phyloP scores from a whole-genome alignment of 2,888 invertebrate genomes.

The Eilema depressum region DNA sequence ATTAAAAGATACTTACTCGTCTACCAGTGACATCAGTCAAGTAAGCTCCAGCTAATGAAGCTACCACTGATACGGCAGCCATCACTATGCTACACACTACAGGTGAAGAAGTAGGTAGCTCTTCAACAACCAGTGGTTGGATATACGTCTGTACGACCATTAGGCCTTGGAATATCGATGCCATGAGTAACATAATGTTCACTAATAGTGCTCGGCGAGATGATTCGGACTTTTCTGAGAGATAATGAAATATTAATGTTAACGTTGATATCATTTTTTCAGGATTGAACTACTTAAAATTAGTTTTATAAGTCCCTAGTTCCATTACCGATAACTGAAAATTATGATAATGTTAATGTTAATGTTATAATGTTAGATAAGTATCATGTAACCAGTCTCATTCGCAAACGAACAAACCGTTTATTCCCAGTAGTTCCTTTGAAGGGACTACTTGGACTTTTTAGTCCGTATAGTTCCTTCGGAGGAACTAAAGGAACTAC shows the following conservation, averaged over 20 bases:
- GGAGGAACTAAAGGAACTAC: too few relatives aligned
- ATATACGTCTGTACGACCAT: constrained; percentile 68
- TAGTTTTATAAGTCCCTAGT: too few relatives aligned
- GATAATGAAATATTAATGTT: constrained; percentile 22
- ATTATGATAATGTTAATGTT: too few relatives aligned
- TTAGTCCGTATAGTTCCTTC: too few relatives aligned
- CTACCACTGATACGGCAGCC: constrained; percentile 56
- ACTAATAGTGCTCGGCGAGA: constrained; percentile 64
- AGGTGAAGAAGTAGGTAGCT: constrained; percentile 52
- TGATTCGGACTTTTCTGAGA: constrained; percentile 68
- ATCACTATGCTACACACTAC: not conserved
- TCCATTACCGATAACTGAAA: too few relatives aligned
- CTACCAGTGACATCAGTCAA: constrained; percentile 69
- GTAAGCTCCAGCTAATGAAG: constrained; percentile 67
- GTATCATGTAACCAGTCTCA: too few relatives aligned
- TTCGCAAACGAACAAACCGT: too few relatives aligned
- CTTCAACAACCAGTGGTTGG: constrained; percentile 67
- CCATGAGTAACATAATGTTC: constrained; percentile 55
- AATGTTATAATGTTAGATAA: too few relatives aligned
- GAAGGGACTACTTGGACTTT: too few relatives aligned
- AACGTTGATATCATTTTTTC: not conserved
- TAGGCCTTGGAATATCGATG: constrained; percentile 72
- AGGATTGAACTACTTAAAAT: too few relatives aligned
- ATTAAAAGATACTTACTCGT: constrained; percentile 59
- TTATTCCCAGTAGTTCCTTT: too few relatives aligned